Evolutionary conservation across 2,113 vertebrate genomes (phyloP), one percentile per base, ranked within the genome.

Genomic region (Tauraco erythrolophus): DNA sequence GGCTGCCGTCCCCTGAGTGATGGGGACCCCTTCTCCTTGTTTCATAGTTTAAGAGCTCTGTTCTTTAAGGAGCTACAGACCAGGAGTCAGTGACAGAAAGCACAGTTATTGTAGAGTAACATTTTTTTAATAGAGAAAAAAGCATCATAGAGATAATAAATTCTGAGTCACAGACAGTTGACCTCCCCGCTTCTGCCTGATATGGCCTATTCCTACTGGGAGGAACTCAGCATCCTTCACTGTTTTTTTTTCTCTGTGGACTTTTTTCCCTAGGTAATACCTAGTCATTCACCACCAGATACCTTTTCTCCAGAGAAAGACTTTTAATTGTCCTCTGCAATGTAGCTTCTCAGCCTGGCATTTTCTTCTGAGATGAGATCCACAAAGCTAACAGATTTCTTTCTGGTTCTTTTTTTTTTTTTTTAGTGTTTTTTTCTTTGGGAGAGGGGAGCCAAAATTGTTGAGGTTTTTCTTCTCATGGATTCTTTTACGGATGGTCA

Each of bases 1-100:
- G 24, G 14, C 43, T 65, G 57, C 57, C 0, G 0, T 37, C 31
- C 33, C 65, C 25, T 23, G 30, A 57, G 30, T 3, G 18, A 41
- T 1, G 6, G 46, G 28, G 43, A 54, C 30, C 24, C 27, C 31
- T 58, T 69, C 74, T 75, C 31, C 43, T 28, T 56, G 43, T 11
- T n/a, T 56, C 37, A 8, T 13, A 8, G 13, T 46, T 70, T n/a
- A 25, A 35, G 11, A 68, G 13, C 3, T 83, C n/a, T 60, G 15
- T 60, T 79, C 79, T 72, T 3, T 37, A 48, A 39, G 57, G 46
- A 95, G 24, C 16, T 53, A 28, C 28, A 57, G 35, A 71, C 28
- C 35, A 66, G 22, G 60, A 66, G 28, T 39, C 30, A 54, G 51
- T 18, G 37, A 41, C 46, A 61, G 46, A 85, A 85, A 61, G 45